phyloP scores from a whole-genome alignment of 2,888 invertebrate genomes.

The Netelia fuscicornis region DNA sequence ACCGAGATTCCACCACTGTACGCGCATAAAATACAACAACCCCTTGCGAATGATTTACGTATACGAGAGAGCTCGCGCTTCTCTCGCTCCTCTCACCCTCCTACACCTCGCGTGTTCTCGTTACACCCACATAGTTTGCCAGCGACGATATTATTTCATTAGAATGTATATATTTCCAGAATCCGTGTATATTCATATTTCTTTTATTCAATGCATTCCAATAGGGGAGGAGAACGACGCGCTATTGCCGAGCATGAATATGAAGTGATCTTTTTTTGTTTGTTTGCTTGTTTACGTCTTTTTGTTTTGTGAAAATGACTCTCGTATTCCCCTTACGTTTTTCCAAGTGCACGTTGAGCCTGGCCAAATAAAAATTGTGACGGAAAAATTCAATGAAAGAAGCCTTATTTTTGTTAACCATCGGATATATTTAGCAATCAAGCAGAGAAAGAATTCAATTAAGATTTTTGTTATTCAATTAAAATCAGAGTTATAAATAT shows the following conservation, averaged over 20 bases:
- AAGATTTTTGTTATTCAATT: too few species aligned
- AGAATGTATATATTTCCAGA: slow-evolving; percentile 56
- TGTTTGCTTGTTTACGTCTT: slow-evolving; percentile 23
- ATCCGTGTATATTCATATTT: slow-evolving; percentile 60
- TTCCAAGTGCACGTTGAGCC: background rate
- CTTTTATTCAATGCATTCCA: slow-evolving; percentile 60
- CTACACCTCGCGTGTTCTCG: slow-evolving; percentile 38
- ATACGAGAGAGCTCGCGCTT: slow-evolving; percentile 46
- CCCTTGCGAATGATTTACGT: slow-evolving; percentile 68
- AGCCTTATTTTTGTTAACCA: background rate
- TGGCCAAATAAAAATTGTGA: background rate
- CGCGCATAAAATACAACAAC: slow-evolving; percentile 66
- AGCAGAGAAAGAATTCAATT: background rate
- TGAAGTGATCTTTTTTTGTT: slow-evolving; percentile 39
- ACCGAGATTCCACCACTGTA: slow-evolving; percentile 65
- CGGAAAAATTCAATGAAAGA: slow-evolving; percentile 4
- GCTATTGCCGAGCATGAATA: slow-evolving; percentile 25
- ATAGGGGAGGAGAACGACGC: slow-evolving; percentile 14
- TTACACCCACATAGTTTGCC: slow-evolving; percentile 60
- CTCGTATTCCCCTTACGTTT: slow-evolving; percentile 7
- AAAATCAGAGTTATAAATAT: too few species aligned
- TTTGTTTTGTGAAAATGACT: slow-evolving; percentile 39
- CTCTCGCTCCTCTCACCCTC: slow-evolving; percentile 25
- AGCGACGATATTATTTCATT: slow-evolving; percentile 66
- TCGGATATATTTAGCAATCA: background rate